Percentiles rank a stretch among this genome's conserved stretches.
Conservation (phyloP, 2,888 invertebrate genomes). For the Caenorhabditis macrosperma region DNA sequence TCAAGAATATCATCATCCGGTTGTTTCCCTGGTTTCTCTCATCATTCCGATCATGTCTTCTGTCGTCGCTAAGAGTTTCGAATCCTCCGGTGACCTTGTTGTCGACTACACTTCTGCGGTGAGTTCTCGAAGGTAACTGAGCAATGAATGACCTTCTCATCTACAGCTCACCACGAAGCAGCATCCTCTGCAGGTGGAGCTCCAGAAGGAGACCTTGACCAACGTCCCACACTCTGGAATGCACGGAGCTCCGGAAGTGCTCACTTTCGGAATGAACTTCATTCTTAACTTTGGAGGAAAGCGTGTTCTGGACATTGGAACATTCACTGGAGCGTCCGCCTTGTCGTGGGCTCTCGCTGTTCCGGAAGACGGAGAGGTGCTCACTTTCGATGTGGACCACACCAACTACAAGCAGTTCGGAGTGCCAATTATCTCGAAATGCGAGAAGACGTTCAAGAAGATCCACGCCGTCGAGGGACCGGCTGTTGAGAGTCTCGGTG, state of each 20-base stretch:
- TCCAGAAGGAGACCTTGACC: constrained; percentile 65
- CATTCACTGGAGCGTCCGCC: constrained; percentile 81
- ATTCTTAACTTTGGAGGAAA: constrained; percentile 68
- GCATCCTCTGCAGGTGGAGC: constrained; percentile 63
- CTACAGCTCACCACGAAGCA: constrained; percentile 56
- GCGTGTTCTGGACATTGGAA: constrained; percentile 69
- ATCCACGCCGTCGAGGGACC: constrained; percentile 58
- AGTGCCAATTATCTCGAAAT: constrained; percentile 62
- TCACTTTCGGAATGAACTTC: constrained; percentile 72
- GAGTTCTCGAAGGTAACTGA: background rate
- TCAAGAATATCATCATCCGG: constrained; percentile 11
- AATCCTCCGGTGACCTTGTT: constrained; percentile 62
- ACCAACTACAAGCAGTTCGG: constrained; percentile 61
- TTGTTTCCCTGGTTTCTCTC: background rate
- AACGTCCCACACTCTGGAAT: constrained; percentile 55
- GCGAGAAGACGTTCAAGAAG: constrained; percentile 55
- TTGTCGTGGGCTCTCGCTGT: constrained; percentile 81
- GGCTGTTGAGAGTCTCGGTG: constrained; percentile 61
- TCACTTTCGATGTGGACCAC: constrained; percentile 63
- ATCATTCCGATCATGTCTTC: constrained; percentile 12
- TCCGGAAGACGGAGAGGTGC: constrained; percentile 81
- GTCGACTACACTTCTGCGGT: constrained; percentile 69
- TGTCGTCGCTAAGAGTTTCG: constrained; percentile 63
- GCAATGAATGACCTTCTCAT: background rate
- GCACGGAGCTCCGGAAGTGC: constrained; percentile 74